These are phyloP conservation scores for Champsocephalus esox DNA, from an alignment of 2,797 vertebrate species.

Conservation along the genomic window DNA sequence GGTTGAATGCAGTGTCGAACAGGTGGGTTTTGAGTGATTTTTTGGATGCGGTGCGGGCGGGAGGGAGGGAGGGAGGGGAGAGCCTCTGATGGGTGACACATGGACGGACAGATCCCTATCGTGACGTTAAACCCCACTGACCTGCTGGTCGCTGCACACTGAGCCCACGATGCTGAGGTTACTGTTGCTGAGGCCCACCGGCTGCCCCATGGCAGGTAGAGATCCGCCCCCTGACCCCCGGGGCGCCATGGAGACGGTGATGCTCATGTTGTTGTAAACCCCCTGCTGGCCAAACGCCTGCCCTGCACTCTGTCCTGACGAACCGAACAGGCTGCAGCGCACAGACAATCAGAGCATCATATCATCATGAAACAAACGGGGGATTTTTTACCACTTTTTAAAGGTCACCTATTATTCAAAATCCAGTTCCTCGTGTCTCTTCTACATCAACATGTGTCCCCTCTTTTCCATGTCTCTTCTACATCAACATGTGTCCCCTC, in stretches of 20 bases:
- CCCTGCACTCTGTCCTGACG: constrained; percentile 85
- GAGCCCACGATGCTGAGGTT: constrained; percentile 89
- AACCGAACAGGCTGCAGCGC: constrained; percentile 83
- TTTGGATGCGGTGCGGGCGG: no score
- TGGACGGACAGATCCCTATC: background rate
- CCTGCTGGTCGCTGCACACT: constrained; percentile 93
- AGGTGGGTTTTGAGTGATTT: no score
- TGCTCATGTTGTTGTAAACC: constrained; percentile 98
- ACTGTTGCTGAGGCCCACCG: constrained; percentile 90
- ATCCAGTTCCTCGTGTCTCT: no score
- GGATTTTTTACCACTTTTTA: no score
- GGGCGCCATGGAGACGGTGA: constrained; percentile 94
- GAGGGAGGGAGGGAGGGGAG: no score
- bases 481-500: no score
- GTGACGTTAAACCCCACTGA: constrained; percentile 56
- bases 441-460: no score
- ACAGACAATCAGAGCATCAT: background rate
- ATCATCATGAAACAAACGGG: background rate
- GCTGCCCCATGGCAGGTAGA: constrained; percentile 90
- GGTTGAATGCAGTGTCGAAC: no score
- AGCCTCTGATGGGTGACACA: background rate
- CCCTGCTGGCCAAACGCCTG: constrained; percentile 88
- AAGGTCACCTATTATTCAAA: no score
- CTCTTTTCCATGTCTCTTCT: no score
- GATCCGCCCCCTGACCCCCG: constrained; percentile 88